Evolutionary conservation across 2,888 invertebrate genomes (phyloP), one percentile per base, ranked within the genome.

Genomic region (Rhagonycha lutea): DNA sequence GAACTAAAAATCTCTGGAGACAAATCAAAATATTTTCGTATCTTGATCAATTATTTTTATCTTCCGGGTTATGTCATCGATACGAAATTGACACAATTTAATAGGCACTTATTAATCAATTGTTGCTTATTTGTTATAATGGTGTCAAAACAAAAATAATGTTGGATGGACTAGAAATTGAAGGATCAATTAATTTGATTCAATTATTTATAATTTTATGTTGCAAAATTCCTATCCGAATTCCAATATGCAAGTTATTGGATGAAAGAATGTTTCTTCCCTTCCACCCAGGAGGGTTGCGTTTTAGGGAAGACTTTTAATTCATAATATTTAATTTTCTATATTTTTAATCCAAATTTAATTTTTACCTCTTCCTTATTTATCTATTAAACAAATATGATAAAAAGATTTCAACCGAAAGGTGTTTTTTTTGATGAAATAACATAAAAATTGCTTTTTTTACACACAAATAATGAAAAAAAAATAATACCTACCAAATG

Each of bases 41-140:
- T 62, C 12, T 63, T 23, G 12, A 63, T 65, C 12, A 65, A 24
- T 24, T 24, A 65, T n/a, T 24, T 8, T 47, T 18, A 12, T 65
- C 63, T 65, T 65, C 63, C 63, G 23, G 63, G 63, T 65, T 65
- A 65, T 65, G 63, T 65, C 63, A 65, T 65, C 26, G 23, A 65
- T 65, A 65, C 63, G 11, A 65, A 65, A 65, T 65, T 65, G 63
- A 18, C 26, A 65, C 63, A 18, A 65, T 65, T 65, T 24, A 65
- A 65, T 65, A 24, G 26, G 26, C 14, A 24, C 26, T 24, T 65
- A 65, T 65, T 65, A 65, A 26, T 65, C 63, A 65, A 62, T 62
- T 14, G 62, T 62, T 23, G 62, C 23, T 62, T 62, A 62, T 18
- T 62, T 18, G 62, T 62, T 62, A 7, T 23, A 62, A 62, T 62